phyloP scores from a whole-genome alignment of 1,140 invertebrate genomes.

The Philopotamus ludificatus region DNA sequence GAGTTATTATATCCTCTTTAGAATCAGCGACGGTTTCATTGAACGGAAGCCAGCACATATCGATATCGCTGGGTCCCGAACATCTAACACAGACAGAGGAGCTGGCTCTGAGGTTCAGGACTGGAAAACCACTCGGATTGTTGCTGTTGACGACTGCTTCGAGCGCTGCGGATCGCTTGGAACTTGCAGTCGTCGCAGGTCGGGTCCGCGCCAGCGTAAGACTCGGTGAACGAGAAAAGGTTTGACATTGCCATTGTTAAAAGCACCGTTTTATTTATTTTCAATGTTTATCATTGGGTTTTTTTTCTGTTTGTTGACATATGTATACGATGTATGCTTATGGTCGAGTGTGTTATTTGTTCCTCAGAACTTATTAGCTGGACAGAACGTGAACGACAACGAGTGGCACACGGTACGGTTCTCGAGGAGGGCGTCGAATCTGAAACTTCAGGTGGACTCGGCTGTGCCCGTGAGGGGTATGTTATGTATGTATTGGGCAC shows the following conservation, averaged over 20 bases:
- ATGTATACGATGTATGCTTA: background rate
- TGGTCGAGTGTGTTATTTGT: constrained; percentile 11
- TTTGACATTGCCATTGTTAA: constrained; percentile 45
- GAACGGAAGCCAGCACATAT: constrained; percentile 86
- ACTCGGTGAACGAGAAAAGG: constrained; percentile 84
- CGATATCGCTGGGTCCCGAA: constrained; percentile 75
- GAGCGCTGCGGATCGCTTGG: constrained; percentile 74
- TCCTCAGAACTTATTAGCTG: constrained; percentile 74
- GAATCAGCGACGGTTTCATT: constrained; percentile 85
- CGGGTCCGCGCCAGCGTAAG: constrained; percentile 77
- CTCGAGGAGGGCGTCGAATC: constrained; percentile 75
- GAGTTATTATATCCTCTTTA: constrained; percentile 45
- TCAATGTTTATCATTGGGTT: constrained; percentile 1
- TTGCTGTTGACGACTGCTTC: constrained; percentile 74
- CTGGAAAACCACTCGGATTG: constrained; percentile 71
- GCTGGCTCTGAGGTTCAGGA: constrained; percentile 83
- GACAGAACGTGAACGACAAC: constrained; percentile 84
- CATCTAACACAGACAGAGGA: constrained; percentile 90
- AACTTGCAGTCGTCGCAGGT: constrained; percentile 79
- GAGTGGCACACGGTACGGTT: constrained; percentile 91
- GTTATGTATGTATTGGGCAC: constrained; percentile 68
- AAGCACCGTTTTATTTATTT: constrained; percentile 8
- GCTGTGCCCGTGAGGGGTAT: constrained; percentile 80
- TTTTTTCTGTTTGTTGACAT: no score
- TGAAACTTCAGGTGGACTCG: constrained; percentile 84